Conservation (phyloP, 2,113 vertebrate species). For the Psophia crepitans region DNA sequence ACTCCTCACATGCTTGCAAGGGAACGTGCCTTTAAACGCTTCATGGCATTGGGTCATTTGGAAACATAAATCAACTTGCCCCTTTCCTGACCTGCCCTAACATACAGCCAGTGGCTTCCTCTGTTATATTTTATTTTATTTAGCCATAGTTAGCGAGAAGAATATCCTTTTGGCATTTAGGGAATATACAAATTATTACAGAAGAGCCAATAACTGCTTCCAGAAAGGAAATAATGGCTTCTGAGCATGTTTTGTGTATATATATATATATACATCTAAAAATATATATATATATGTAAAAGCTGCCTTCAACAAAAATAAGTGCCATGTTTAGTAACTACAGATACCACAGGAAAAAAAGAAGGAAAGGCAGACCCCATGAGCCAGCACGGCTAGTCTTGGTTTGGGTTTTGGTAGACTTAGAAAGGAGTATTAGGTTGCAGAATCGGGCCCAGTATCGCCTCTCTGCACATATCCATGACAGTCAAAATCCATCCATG, state of each 20-base stretch:
- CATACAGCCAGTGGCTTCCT: neutral
- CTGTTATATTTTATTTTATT: neutral
- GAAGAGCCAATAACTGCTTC: neutral
- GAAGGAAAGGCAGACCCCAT: neutral
- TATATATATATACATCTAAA: too few relatives aligned
- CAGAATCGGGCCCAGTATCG: neutral
- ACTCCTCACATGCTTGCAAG: neutral
- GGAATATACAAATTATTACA: neutral
- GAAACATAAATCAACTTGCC: conserved; percentile 47
- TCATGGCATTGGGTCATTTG: neutral
- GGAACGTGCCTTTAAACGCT: neutral
- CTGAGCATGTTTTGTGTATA: neutral
- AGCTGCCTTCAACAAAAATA: neutral
- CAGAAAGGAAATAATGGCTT: neutral
- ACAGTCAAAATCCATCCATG: neutral
- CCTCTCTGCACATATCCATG: neutral
- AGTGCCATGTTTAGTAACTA: neutral
- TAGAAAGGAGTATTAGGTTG: neutral
- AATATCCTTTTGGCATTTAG: neutral
- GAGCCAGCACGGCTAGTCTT: neutral
- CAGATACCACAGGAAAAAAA: neutral
- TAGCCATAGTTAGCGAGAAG: neutral
- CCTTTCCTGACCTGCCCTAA: conserved; percentile 26
- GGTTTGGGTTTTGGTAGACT: neutral
- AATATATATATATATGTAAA: too few relatives aligned